phyloP scores from a whole-genome alignment of 2,888 invertebrate genomes.

The Macropis europaea region DNA sequence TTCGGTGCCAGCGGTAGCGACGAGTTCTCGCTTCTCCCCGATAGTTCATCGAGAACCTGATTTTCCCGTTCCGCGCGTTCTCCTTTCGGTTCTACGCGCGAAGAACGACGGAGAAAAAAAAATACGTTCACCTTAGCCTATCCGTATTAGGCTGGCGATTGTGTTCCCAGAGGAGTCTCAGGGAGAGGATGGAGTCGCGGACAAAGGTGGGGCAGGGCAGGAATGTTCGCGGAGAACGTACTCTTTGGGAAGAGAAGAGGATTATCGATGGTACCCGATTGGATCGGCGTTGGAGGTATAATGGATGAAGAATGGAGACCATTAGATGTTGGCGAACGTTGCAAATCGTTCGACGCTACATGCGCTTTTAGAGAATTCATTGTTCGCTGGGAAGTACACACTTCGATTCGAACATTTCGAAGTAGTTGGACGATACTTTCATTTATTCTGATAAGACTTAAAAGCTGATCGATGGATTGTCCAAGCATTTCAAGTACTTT shows the following conservation, averaged over 20 bases:
- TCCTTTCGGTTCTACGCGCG: conserved; percentile 16
- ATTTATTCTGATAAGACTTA: too few species aligned
- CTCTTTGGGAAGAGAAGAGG: conserved; percentile 22
- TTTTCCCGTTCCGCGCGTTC: conserved; percentile 15
- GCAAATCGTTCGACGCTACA: too few species aligned
- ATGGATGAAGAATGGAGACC: too few species aligned
- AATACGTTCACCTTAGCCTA: conserved; percentile 10
- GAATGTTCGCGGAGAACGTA: not conserved
- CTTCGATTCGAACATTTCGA: too few species aligned
- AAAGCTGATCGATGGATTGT: too few species aligned
- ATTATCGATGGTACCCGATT: too few species aligned
- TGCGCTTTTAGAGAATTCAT: too few species aligned
- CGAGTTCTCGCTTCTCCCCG: conserved; percentile 6
- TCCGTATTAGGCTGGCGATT: conserved; percentile 15
- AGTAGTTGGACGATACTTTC: too few species aligned
- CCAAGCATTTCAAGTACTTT: too few species aligned
- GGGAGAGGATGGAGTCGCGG: not conserved
- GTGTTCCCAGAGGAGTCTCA: conserved; percentile 6
- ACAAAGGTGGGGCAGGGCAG: not conserved
- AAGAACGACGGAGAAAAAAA: not conserved
- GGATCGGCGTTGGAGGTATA: too few species aligned
- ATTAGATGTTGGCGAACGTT: too few species aligned
- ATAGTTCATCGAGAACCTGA: conserved; percentile 11
- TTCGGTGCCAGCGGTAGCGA: not conserved
- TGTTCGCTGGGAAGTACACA: too few species aligned